phyloP scores from a whole-genome alignment of 2,888 invertebrate species.

The Taenaris catops region DNA sequence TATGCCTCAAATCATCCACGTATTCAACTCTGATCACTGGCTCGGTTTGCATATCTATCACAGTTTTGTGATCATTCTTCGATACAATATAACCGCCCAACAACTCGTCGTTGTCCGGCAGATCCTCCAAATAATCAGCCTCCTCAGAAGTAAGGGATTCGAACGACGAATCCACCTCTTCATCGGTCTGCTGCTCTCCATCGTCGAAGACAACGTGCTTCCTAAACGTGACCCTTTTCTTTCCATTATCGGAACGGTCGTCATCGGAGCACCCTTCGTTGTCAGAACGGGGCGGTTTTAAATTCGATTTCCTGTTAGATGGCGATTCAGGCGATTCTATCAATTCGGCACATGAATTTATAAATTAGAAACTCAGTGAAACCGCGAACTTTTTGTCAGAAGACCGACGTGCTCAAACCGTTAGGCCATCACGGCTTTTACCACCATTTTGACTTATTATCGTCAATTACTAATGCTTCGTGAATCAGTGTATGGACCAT shows the following conservation, averaged over 20 bases:
- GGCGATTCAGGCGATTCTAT: constrained; percentile 42
- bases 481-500: too few species aligned
- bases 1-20: constrained; percentile 44
- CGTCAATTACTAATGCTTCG: too few species aligned
- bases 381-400: too few species aligned
- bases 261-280: constrained; percentile 67
- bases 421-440: too few species aligned
- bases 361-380: too few species aligned
- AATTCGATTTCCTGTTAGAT: constrained; percentile 56
- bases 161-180: constrained; percentile 60
- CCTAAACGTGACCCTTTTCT: constrained; percentile 67
- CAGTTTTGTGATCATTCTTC: constrained; percentile 47
- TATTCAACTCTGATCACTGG: constrained; percentile 47
- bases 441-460: too few species aligned
- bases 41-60: constrained; percentile 46
- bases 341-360: too few species aligned
- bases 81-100: constrained; percentile 41
- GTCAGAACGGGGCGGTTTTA: constrained; percentile 62
- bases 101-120: constrained; percentile 50
- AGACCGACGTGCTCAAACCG: too few species aligned
- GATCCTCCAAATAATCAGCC: constrained; percentile 55
- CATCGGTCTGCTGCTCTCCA: constrained; percentile 70
- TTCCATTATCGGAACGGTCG: constrained; percentile 62
- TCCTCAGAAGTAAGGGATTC: constrained; percentile 61
- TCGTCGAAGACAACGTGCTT: constrained; percentile 75